Evolutionary conservation across 1,140 invertebrate genomes (phyloP).

Genomic region (Choristoneura fumiferana): DNA sequence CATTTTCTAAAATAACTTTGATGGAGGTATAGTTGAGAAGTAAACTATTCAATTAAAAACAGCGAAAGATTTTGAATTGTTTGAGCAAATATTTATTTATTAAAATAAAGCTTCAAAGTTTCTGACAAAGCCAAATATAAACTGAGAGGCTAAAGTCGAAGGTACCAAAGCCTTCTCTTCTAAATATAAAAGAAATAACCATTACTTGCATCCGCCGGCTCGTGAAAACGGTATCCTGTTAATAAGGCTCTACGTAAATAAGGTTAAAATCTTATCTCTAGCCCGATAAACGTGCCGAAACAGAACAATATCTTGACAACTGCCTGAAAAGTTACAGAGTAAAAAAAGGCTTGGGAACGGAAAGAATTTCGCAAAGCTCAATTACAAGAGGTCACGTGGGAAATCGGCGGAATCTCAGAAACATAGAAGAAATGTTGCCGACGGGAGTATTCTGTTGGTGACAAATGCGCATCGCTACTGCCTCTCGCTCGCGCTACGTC

Average conservation of each 20-base stretch:
- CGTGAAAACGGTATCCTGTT: conserved; percentile 1
- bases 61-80: no score
- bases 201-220: neutral
- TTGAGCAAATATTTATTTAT: no score
- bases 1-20: no score
- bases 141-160: no score
- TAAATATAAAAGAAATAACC: neutral
- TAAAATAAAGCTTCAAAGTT: no score
- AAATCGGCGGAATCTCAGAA: conserved; percentile 10
- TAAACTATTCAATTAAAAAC: no score
- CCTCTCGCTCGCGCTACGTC: no score
- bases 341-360: neutral
- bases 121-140: no score
- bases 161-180: no score
- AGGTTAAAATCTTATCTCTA: conserved; percentile 14
- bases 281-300: neutral
- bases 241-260: conserved; percentile 14
- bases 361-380: neutral
- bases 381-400: conserved; percentile 12
- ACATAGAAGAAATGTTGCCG: conserved; percentile 7
- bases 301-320: conserved; percentile 4
- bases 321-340: neutral
- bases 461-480: neutral
- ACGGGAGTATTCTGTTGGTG: conserved; percentile 4
- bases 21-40: no score